Evolutionary conservation across 2,113 vertebrate genomes (phyloP).

Genomic region (Synodontis membranacea): DNA sequence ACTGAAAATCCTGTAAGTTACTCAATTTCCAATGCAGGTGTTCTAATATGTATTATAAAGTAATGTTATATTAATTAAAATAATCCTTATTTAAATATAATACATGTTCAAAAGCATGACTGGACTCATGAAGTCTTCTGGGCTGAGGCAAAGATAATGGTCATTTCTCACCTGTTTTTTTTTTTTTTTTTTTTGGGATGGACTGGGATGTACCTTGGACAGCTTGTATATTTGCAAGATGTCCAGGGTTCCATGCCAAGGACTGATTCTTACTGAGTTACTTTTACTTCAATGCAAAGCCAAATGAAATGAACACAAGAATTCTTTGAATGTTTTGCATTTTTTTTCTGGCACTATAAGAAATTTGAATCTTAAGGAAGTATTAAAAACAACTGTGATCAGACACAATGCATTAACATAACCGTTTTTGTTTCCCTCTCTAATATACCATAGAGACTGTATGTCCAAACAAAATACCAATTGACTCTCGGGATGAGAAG

Average conservation of each 20-base stretch:
- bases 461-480: slow-evolving; percentile 87
- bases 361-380: background rate
- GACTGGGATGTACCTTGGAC: slow-evolving; percentile 41
- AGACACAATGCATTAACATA: background rate
- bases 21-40: background rate
- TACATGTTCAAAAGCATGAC: background rate
- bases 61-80: background rate
- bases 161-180: slow-evolving; percentile 43
- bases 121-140: slow-evolving; percentile 18
- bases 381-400: background rate
- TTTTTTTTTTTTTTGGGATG: too few species aligned
- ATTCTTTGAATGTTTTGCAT: slow-evolving; percentile 47
- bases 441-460: slow-evolving; percentile 82
- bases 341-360: slow-evolving; percentile 5
- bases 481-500: slow-evolving; percentile 90
- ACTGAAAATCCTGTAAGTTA: background rate
- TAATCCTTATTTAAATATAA: background rate
- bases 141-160: slow-evolving; percentile 23
- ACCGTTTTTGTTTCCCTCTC: slow-evolving; percentile 3
- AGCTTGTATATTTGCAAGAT: slow-evolving; percentile 55
- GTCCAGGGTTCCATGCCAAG: slow-evolving; percentile 50
- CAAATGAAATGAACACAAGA: slow-evolving; percentile 53
- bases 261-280: slow-evolving; percentile 36
- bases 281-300: slow-evolving; percentile 36
- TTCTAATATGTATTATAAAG: background rate